These are phyloP conservation scores for Bos javanicus DNA, from an alignment of 2,113 vertebrate genomes.

Conservation along the genomic window DNA sequence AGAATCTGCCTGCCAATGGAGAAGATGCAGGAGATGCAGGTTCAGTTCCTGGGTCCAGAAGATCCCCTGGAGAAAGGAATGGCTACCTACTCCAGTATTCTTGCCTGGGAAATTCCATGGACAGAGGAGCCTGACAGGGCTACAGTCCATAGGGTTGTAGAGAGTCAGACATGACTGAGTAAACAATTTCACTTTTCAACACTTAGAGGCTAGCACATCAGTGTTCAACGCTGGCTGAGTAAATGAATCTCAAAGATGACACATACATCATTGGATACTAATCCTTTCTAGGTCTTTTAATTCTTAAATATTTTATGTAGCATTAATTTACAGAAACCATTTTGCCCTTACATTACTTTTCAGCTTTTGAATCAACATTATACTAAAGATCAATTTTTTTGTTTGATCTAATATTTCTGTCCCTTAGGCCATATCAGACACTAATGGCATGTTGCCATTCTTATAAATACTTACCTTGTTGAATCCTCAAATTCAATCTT, in stretches of 20 bases:
- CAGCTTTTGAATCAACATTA: not conserved
- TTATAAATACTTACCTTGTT: conserved; percentile 77
- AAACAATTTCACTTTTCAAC: not conserved
- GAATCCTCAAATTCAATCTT: conserved; percentile 69
- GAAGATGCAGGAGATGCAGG: not conserved
- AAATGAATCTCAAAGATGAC: not conserved
- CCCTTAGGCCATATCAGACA: not conserved
- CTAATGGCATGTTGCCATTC: not conserved
- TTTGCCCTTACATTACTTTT: not conserved
- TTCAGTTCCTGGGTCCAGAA: not conserved
- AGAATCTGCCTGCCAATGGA: not conserved
- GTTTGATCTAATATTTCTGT: not conserved
- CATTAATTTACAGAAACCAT: not conserved
- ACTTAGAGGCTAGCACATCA: not conserved
- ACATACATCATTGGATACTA: not conserved
- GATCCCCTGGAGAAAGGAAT: not conserved
- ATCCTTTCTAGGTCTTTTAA: not conserved
- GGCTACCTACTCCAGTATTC: not conserved
- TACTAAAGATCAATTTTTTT: not conserved
- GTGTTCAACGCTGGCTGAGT: not conserved
- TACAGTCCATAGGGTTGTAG: not conserved
- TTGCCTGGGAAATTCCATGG: not conserved
- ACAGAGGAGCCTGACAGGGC: not conserved
- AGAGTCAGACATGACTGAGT: not conserved
- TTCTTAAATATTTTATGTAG: not conserved